Base-by-base conservation (phyloP, 1,140 invertebrate genomes). In the Mya arenaria region DNA sequence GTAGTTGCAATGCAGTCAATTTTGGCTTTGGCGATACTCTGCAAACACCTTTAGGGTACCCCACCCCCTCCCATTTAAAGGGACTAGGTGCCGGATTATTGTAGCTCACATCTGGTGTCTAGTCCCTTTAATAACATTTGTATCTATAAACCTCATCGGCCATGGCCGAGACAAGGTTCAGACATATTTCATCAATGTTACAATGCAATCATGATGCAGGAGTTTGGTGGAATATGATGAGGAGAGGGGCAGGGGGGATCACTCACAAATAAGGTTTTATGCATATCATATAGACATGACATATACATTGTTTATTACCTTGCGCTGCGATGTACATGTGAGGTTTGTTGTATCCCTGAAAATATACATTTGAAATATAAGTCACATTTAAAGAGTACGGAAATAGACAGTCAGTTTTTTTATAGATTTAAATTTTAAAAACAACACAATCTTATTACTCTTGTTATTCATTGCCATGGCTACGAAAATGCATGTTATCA, bases 261-360 rank as follows among this genome's bases (percentile, higher is more conserved):
- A n/a, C n/a, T n/a, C n/a, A n/a, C n/a, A n/a, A n/a, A n/a, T n/a
- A n/a, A n/a, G n/a, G n/a, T n/a, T n/a, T n/a, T n/a, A n/a, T n/a
- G n/a, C n/a, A n/a, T n/a, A n/a, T n/a, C n/a, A n/a, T 44, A 10
- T 52, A 52, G 48, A 4, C 48, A 1, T 8, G 8, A 52, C 8
- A 52, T 52, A n/a, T 52, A 52, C 25, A n/a, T 4, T n/a, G 1
- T 23, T 28, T 23, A 48, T 60, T 69, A 80, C 77, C 77, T 44
- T 80, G 77, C 19, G 66, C 34, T 25, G 77, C 77, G 32, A 80
- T 80, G 34, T 80, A 80, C 77, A 60, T 80, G 37, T 71, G 77
- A 39, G 77, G 77, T 8, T 52, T 52, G 36, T 80, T 80, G 66
- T 80, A 80, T 3, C 77, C 77, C 77, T 80, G 77, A 44, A 78